phyloP scores from a whole-genome alignment of 1,140 invertebrate species.

The Drosophila teissieri region DNA sequence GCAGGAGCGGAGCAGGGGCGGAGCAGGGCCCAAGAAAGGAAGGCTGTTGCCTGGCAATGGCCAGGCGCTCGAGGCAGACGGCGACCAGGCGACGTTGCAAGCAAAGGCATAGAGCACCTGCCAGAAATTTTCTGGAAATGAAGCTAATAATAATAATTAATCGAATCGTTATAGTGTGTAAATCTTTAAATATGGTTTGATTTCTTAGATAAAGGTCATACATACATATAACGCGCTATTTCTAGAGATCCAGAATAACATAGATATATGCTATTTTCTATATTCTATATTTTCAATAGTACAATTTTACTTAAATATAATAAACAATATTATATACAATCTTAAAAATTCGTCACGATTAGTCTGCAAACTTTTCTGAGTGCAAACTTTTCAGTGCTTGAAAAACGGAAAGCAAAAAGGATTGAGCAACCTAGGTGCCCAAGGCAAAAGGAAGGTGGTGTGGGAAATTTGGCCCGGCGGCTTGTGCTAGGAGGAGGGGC shows the following conservation, averaged over 20 bases:
- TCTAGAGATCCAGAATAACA: too few species aligned
- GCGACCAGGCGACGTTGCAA: conserved; percentile 35
- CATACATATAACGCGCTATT: too few species aligned
- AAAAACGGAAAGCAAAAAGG: conserved; percentile 79
- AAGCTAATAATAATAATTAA: too few species aligned
- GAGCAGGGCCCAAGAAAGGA: background rate
- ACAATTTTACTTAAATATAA: too few species aligned
- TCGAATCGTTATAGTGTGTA: too few species aligned
- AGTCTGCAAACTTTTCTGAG: background rate
- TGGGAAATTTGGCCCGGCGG: background rate
- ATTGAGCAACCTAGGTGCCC: conserved; percentile 67
- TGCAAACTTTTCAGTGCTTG: conserved; percentile 54
- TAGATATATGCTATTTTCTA: too few species aligned
- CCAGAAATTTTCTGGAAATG: background rate
- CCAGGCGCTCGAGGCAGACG: conserved; percentile 63
- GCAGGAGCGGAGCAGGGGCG: background rate
- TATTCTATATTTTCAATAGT: too few species aligned
- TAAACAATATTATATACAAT: too few species aligned
- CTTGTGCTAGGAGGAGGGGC: background rate
- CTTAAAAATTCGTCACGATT: too few species aligned
- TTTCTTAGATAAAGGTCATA: too few species aligned
- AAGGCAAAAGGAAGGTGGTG: background rate
- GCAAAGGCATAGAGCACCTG: conserved; percentile 9
- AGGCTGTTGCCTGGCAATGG: conserved; percentile 13
- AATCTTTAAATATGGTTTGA: too few species aligned